Percentiles rank a stretch among this genome's conserved stretches.
Conservation (phyloP, 2,797 vertebrate species). For the Carapus acus region DNA sequence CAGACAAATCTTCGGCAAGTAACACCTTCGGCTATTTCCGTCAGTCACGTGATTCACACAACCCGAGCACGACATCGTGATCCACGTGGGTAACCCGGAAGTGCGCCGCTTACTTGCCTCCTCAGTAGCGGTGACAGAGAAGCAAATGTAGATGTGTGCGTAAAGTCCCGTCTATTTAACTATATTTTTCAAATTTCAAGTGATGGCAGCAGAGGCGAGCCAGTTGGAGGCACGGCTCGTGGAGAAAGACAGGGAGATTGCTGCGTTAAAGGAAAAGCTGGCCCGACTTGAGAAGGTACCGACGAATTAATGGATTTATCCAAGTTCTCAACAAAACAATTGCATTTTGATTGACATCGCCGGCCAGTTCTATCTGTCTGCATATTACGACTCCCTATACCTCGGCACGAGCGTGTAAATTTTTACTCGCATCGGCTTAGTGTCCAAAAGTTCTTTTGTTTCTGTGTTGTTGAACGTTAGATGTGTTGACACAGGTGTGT, state of each 20-base stretch:
- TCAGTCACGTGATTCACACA: background rate
- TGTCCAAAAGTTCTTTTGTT: background rate
- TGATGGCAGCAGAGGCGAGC: conserved; percentile 61
- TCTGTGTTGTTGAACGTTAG: conserved; percentile 1
- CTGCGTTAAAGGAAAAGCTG: conserved; percentile 63
- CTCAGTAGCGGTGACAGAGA: no score
- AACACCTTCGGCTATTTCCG: background rate
- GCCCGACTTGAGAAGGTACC: conserved; percentile 63
- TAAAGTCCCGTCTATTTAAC: background rate
- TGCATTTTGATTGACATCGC: no score
- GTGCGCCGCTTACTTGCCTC: conserved; percentile 15
- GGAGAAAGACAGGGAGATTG: conserved; percentile 67
- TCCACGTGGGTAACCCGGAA: conserved; percentile 58
- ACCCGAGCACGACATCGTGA: conserved; percentile 23
- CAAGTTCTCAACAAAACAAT: no score
- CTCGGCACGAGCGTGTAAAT: no score
- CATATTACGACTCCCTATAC: no score
- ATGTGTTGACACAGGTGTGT: no score
- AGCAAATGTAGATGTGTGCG: rapidly evolving
- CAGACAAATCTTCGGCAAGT: no score
- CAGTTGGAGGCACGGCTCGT: conserved; percentile 60
- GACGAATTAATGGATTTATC: background rate
- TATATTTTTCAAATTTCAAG: background rate
- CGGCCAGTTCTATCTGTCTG: no score
- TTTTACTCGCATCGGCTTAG: no score